Evolutionary conservation across 1,140 invertebrate species (phyloP).

Genomic region (Cyrtorhinus lividipennis): DNA sequence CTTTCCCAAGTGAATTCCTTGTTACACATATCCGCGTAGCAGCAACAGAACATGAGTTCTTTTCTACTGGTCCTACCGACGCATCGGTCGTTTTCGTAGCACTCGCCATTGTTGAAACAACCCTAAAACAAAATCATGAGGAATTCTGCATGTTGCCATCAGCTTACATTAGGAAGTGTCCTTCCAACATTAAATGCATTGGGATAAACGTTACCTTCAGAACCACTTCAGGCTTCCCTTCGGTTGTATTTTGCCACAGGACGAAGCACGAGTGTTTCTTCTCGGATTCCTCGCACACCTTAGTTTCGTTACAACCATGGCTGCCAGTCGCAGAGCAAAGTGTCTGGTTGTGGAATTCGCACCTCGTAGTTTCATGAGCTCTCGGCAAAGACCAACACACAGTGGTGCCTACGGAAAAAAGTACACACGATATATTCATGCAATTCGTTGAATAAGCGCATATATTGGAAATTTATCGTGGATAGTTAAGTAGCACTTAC

Average conservation of each 20-base stretch:
- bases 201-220: conserved; percentile 37
- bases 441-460: too few relatives aligned
- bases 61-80: conserved; percentile 42
- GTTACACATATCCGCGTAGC: conserved; percentile 81
- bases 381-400: neutral
- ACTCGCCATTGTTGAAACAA: conserved; percentile 65
- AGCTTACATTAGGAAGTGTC: neutral
- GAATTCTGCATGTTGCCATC: too few relatives aligned
- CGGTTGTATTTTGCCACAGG: conserved; percentile 43
- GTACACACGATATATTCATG: too few relatives aligned
- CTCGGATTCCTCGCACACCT: conserved; percentile 40
- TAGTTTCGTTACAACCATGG: conserved; percentile 35
- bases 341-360: conserved; percentile 47
- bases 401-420: neutral
- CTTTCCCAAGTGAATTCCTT: conserved; percentile 57
- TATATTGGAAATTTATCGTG: too few relatives aligned
- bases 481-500: too few relatives aligned
- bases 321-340: conserved; percentile 34
- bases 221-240: conserved; percentile 38
- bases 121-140: conserved; percentile 44
- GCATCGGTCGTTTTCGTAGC: conserved; percentile 50
- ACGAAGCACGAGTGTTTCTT: conserved; percentile 42
- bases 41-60: conserved; percentile 71
- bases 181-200: neutral
- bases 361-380: conserved; percentile 29